Evolutionary conservation across 2,113 vertebrate species (phyloP), one percentile per base, ranked within the genome.

Genomic region (Brachionichthys hirsutus): DNA sequence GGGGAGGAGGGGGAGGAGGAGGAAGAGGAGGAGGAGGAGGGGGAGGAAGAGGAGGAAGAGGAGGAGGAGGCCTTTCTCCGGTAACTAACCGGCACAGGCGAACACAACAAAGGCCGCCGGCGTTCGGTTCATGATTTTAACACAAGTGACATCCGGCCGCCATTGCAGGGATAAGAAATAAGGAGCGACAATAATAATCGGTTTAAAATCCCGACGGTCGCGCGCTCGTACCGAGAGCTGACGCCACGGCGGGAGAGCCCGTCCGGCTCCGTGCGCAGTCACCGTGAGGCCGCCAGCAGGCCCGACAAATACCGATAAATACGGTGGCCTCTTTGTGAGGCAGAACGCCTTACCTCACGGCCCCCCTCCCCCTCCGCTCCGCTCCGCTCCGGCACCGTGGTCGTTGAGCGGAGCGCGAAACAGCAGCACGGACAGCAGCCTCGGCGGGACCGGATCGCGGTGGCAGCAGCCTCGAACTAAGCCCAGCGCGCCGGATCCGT

Each of bases 281-380:
- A 36, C 43, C 42, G 16, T 9, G 0, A 43, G 50, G 57, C 56
- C 59, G 4, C 65, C 22, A 4, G 40, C 35, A 15, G 0, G 18
- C 70, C 19, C 24, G 1, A 13, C 42, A 54, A 67, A 70, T 14
- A 51, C 44, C 55, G 51, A 61, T 38, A 51, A 55, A 69, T 20
- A 35, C 18, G 35, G 20, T 40, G 34, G 12, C 75, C 49, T 74
- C 83, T 88, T 88, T 88, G 86, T 88, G 70, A 78, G 50, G 73
- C 75, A 80, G 57, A 73, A 73, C 75, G 77, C 77, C 86, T 85
- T 84, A 87, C 86, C 86, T 82, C 73, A 70, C 46, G 69, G 73
- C 54, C 44, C 75, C 81, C 75, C 85, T 81, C 69, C 83, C 83
- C 83, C 83, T 83, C n/a, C n/a, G n/a, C n/a, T n/a, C n/a, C n/a